Evolutionary conservation across 2,113 vertebrate species (phyloP), one percentile per base, ranked within the genome.

Genomic region (Atlantisia rogersi): DNA sequence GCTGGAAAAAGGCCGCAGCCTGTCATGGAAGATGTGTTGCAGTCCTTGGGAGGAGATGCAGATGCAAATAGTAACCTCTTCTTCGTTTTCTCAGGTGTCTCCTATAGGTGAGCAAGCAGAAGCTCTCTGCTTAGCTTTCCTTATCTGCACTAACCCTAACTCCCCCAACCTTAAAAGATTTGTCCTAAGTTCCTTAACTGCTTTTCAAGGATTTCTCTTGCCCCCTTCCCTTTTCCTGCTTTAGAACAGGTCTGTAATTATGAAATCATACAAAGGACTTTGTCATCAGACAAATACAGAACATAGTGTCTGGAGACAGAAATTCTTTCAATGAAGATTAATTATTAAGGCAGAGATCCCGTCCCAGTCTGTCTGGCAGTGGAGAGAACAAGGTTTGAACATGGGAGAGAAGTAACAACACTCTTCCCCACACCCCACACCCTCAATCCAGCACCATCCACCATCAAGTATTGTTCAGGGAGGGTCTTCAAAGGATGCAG

Each of bases 241-340:
- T 96, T 69, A 75, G 93, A 97, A 94, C 64, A 95, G 59, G 63
- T 37, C 82, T 95, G 73, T 97, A 97, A 98, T 98, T 97, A 98
- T 95, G 88, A 96, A 97, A 94, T 76, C 29, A 22, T 97, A 90
- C 85, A 88, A 58, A 88, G 89, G 95, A 96, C 79, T 96, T 96
- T 96, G 92, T 97, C 92, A 74, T 97, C 92, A 95, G 64, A 89
- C 94, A 98, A 96, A 97, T 96, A 89, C 93, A 95, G 97, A 96
- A 96, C 53, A 92, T 80, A 88, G 70, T 97, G 70, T 94, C 96
- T 97, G 73, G 95, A 97, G 96, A 97, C 62, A 88, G 69, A 87
- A 96, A 94, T 91, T 93, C 50, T 96, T 96, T 95, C 84, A 92
- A 60, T 97, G 82, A 96, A 97, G 91, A 95, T 96, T 96, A 98